Evolutionary conservation across 2,888 invertebrate genomes (phyloP), one percentile per base, ranked within the genome.

Genomic region (Tricholauxania praeusta): DNA sequence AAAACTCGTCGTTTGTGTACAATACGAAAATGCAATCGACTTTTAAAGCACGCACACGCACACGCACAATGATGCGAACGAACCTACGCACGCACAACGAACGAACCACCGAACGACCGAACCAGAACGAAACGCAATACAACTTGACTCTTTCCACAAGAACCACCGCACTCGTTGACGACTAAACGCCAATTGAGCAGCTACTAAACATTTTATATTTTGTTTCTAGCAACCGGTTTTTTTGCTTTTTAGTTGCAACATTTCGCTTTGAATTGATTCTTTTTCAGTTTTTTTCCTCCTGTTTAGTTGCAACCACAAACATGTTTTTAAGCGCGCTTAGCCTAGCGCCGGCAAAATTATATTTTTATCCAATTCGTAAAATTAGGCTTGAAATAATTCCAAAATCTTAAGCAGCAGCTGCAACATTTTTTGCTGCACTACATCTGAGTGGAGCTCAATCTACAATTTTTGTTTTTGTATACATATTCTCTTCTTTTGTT

Each of bases 111-210:
- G 17, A 55, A 55, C 55, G 55, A 17, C 17, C 55, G 55, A 39
- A 10, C 10, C 7, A 6, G 5, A 1, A 39, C 39, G 39, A 55
- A 22, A 55, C 4, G n/a, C 17, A 55, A 19, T 12, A 17, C 19
- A 17, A 55, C 55, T 12, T 19, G 14, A 8, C 28, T 19, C 17
- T 12, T 19, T n/a, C 15, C 51, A 17, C 72, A 15, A 73, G 62
- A 75, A 76, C 76, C 39, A 39, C 39, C 78, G 74, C 72, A 75
- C 78, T 70, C 76, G 72, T 72, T 75, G 76, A 74, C 71, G 72
- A 75, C 75, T 75, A 72, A 75, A 59, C 74, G 74, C 72, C 76
- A 72, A 78, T 74, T 78, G 75, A 47, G 22, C 57, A 32, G 70
- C 19, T 39, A 47, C 17, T 14, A 39, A 52, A 62, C 52, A 60